phyloP scores from a whole-genome alignment of 2,888 invertebrate species.

The Omphaloscelis lunosa region DNA sequence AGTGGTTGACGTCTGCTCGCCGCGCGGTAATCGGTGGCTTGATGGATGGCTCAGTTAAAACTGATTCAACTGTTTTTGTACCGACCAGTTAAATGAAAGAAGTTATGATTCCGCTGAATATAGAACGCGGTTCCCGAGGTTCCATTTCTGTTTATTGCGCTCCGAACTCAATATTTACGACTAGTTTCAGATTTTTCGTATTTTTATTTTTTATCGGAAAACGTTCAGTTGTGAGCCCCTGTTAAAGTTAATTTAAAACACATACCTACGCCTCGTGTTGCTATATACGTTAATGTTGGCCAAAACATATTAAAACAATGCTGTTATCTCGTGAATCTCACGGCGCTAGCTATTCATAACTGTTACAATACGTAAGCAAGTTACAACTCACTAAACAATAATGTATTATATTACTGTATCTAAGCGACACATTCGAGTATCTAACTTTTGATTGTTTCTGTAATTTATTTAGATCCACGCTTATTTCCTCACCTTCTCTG shows the following conservation, averaged over 20 bases:
- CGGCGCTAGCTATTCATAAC: constrained; percentile 26
- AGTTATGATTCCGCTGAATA: constrained; percentile 56
- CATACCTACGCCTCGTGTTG: background rate
- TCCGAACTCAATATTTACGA: constrained; percentile 27
- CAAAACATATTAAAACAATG: constrained; percentile 23
- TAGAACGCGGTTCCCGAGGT: constrained; percentile 22
- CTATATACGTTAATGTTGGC: constrained; percentile 4
- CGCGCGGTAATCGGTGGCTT: constrained; percentile 68
- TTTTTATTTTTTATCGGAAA: constrained; percentile 40
- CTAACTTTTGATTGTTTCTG: constrained; percentile 40
- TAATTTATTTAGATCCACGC: constrained; percentile 49
- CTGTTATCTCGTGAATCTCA: constrained; percentile 14
- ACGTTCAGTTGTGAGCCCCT: constrained; percentile 3
- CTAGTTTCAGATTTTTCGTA: constrained; percentile 18
- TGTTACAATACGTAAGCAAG: constrained; percentile 29
- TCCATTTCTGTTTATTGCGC: constrained; percentile 39
- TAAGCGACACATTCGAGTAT: background rate
- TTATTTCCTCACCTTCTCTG: constrained; percentile 45
- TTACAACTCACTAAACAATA: constrained; percentile 18
- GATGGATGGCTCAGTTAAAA: constrained; percentile 73
- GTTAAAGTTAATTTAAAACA: constrained; percentile 20
- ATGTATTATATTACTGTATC: constrained; percentile 1
- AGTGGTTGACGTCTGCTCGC: constrained; percentile 52
- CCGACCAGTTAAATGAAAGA: constrained; percentile 60
- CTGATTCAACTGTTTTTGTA: constrained; percentile 70